Percentiles rank a stretch among this genome's conserved stretches.
phyloP scores from a whole-genome alignment of 2,888 invertebrate genomes.

The Drosophila recens region DNA sequence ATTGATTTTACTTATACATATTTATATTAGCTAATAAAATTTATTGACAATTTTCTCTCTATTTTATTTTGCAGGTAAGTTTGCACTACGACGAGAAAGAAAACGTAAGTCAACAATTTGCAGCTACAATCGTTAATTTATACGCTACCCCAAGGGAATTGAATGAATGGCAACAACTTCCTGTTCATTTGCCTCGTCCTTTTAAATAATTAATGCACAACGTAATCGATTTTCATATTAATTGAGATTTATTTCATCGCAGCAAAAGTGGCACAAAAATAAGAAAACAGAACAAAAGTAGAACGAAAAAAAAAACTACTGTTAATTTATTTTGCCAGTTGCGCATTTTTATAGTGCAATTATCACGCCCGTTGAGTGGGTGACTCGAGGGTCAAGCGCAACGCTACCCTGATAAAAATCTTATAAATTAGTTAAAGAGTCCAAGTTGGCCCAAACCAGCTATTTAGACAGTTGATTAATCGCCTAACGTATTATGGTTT shows the following conservation, averaged over 20 bases:
- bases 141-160: conserved; percentile 28
- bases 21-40: conserved; percentile 33
- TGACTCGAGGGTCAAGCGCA: conserved; percentile 26
- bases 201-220: conserved; percentile 73
- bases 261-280: conserved; percentile 10
- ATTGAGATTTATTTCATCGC: conserved; percentile 74
- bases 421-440: conserved; percentile 74
- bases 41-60: conserved; percentile 29
- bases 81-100: conserved; percentile 80
- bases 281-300: conserved; percentile 4
- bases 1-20: conserved; percentile 1
- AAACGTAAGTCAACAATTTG: conserved; percentile 74
- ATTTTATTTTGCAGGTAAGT: conserved; percentile 78
- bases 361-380: conserved; percentile 64
- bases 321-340: conserved; percentile 70
- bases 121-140: conserved; percentile 43
- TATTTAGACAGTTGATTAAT: conserved; percentile 75
- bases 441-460: conserved; percentile 26
- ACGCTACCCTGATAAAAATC: conserved; percentile 59
- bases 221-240: conserved; percentile 80
- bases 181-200: conserved; percentile 55
- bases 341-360: conserved; percentile 76
- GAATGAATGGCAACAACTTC: conserved; percentile 27
- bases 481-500: conserved; percentile 71
- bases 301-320: conserved; percentile 33